Percentiles rank a stretch among this genome's conserved stretches.
Evolutionary conservation across 2,797 vertebrate genomes (phyloP).

Genomic region (Tragelaphus eurycerus): DNA sequence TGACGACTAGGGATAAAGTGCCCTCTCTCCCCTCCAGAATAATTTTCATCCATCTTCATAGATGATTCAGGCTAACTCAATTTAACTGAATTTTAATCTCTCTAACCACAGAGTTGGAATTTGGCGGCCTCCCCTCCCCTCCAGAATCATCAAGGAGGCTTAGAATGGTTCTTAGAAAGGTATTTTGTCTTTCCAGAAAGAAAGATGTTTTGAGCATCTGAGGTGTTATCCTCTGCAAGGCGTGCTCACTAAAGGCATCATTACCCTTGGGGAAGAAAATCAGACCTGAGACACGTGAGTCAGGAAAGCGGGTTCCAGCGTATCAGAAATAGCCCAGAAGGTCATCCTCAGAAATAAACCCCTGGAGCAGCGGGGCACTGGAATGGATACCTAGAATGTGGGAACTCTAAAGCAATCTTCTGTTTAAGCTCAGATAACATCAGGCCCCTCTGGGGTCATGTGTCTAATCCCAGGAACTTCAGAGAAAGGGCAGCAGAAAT

Average conservation of each 20-base stretch:
- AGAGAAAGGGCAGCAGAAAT: background rate
- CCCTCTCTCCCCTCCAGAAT: background rate
- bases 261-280: background rate
- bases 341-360: background rate
- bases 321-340: conserved; percentile 22
- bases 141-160: background rate
- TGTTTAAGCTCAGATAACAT: background rate
- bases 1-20: background rate
- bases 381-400: background rate
- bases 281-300: background rate
- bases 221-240: background rate
- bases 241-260: background rate
- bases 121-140: background rate
- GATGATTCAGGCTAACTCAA: background rate
- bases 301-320: background rate
- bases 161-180: background rate
- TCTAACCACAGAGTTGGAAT: background rate
- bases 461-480: conserved; percentile 28
- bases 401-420: background rate
- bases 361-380: fast-evolving
- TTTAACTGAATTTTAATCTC: background rate
- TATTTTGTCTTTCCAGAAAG: conserved; percentile 10
- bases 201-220: background rate
- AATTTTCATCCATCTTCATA: background rate
- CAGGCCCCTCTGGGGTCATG: background rate